Evolutionary conservation across 2,113 vertebrate genomes (phyloP), one percentile per base, ranked within the genome.

Genomic region (Nestor notabilis): DNA sequence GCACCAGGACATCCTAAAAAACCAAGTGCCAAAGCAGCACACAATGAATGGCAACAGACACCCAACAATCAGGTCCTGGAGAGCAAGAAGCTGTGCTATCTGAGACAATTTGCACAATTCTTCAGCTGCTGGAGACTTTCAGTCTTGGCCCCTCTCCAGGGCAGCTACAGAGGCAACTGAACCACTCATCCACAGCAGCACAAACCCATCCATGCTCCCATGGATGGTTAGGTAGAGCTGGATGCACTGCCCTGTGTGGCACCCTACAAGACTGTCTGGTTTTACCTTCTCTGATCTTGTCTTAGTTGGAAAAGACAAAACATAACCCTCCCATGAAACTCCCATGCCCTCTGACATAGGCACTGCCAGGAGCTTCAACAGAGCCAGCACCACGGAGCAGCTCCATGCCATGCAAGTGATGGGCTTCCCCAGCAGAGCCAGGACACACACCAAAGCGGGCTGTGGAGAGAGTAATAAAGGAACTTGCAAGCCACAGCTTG

Each of bases 101-200:
- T 43, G 29, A 93, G 87, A 84, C 6, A 14, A 74, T 89, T 53
- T 78, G 86, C 77, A 88, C 75, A 81, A 66, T 86, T 94, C 91
- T 81, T 93, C 92, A 87, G 50, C 92, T 93, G 93, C 69, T 91
- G 88, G 78, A 96, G 95, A 90, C 64, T 95, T 95, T 71, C 82
- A 24, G 1, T 9, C 31, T 6, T 13, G 4, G 31, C 16, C 10
- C 13, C 17, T 39, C 65, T 84, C 50, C 86, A 63, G 41, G 35
- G 58, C 65, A 86, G 70, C 56, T 28, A 39, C 63, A 92, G 39
- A 86, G 28, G 13, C 37, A 74, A 61, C 31, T 4, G 15, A 70
- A n/a, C 1, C 0, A 55, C 47, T 56, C 1, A 1, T 39, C 28
- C 55, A 31, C 72, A 60, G 50, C 41, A 78, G 55, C 80, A 50